Evolutionary conservation across 2,888 invertebrate genomes (phyloP).

Genomic region (Sycophila texana): DNA sequence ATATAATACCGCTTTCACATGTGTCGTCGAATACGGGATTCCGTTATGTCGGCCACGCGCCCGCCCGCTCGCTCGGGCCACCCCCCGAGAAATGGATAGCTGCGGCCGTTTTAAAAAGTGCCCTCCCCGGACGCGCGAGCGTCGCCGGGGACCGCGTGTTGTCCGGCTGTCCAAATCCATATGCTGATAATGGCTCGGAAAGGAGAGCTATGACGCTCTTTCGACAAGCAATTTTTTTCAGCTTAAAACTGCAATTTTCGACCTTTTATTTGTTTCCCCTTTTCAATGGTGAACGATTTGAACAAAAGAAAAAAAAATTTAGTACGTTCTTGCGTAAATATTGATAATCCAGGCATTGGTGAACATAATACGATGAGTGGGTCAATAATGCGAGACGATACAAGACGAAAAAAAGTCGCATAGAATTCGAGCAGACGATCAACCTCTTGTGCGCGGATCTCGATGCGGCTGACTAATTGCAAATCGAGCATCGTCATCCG

Average conservation of each 20-base stretch:
- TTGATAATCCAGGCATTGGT: too few relatives aligned
- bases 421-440: background rate
- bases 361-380: background rate
- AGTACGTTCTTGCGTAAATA: too few relatives aligned
- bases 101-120: slow-evolving; percentile 47
- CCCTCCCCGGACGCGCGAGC: background rate
- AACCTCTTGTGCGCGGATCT: slow-evolving; percentile 9
- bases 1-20: slow-evolving; percentile 38
- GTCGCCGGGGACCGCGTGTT: slow-evolving; percentile 1
- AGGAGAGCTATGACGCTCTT: slow-evolving; percentile 44
- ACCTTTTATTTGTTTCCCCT: background rate
- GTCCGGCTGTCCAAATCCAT: slow-evolving; percentile 28
- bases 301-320: too few relatives aligned
- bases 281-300: too few relatives aligned
- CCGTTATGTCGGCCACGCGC: slow-evolving; percentile 31
- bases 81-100: slow-evolving; percentile 44
- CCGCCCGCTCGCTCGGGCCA: slow-evolving; percentile 10
- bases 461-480: slow-evolving; percentile 52
- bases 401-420: background rate
- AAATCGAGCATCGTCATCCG: slow-evolving; percentile 40
- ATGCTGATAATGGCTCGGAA: slow-evolving; percentile 37
- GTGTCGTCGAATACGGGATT: slow-evolving; percentile 44
- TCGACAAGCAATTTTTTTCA: slow-evolving; percentile 14
- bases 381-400: background rate
- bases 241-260: background rate